These are phyloP conservation scores for Meloidogyne exigua DNA, from an alignment of 1,140 invertebrate species.

Conservation along the genomic window DNA sequence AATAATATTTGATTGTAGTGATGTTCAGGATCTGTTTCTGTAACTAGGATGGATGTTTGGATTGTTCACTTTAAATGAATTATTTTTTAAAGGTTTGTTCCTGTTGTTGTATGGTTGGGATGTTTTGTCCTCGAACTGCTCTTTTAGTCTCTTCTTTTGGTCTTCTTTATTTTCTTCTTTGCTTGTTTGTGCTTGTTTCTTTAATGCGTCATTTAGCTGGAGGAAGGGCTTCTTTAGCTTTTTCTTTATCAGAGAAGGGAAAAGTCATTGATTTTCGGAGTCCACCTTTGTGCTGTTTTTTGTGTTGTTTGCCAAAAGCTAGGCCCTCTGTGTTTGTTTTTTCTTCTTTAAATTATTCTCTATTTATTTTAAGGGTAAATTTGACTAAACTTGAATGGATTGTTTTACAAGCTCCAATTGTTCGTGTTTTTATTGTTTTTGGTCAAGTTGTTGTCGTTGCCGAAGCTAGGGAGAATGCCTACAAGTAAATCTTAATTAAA, in stretches of 20 bases:
- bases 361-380: conserved; percentile 27
- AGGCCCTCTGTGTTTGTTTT: conserved; percentile 30
- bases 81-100: conserved; percentile 36
- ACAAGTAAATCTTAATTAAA: conserved; percentile 18
- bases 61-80: too few species aligned
- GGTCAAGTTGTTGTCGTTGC: conserved; percentile 34
- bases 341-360: conserved; percentile 6
- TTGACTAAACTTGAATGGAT: conserved; percentile 43
- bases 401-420: conserved; percentile 46
- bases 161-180: conserved; percentile 47
- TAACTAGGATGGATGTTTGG: too few species aligned
- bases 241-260: conserved; percentile 14
- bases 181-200: conserved; percentile 46
- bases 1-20: too few species aligned
- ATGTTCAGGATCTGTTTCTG: too few species aligned
- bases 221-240: conserved; percentile 31
- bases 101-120: conserved; percentile 38
- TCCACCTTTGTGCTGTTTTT: conserved; percentile 42
- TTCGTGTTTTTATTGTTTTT: conserved; percentile 41
- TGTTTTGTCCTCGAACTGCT: conserved; percentile 44
- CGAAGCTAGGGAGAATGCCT: conserved; percentile 31
- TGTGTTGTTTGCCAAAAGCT: conserved; percentile 38
- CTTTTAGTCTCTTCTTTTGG: conserved; percentile 36
- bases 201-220: conserved; percentile 39
- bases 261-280: conserved; percentile 36